A percentile compares a stretch with the other conserved stretches of the same genome.
Conservation (phyloP, 2,888 invertebrate genomes). For the Chymomyza amoena region DNA sequence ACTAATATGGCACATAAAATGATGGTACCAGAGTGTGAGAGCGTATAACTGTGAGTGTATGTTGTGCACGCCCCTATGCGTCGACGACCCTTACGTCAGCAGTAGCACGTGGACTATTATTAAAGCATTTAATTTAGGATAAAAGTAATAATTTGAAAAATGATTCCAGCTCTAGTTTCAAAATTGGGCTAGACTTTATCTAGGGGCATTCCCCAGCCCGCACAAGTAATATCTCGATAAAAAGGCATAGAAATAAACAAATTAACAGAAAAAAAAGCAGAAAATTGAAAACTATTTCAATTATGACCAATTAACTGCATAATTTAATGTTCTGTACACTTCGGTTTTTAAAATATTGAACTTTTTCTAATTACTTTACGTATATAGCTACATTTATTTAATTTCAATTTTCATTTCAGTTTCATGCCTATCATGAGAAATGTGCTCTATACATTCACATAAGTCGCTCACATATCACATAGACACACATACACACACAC, state of each 20-base stretch:
- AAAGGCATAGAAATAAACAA: not conserved
- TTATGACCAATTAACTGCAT: constrained; percentile 37
- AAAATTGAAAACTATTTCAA: not conserved
- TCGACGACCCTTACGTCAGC: constrained; percentile 73
- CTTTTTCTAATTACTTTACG: not conserved
- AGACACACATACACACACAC: constrained; percentile 21
- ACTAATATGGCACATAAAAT: not conserved
- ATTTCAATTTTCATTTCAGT: constrained; percentile 62
- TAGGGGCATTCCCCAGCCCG: not conserved
- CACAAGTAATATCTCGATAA: not conserved
- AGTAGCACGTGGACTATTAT: constrained; percentile 76
- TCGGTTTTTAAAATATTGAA: not conserved
- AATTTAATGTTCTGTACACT: constrained; percentile 18
- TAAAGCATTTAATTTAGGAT: constrained; percentile 68
- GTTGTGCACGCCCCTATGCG: constrained; percentile 75
- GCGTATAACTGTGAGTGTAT: constrained; percentile 23
- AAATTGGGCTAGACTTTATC: not conserved
- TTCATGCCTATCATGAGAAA: constrained; percentile 54
- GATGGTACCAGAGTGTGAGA: constrained; percentile 15
- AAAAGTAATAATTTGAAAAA: constrained; percentile 52
- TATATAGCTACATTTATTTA: constrained; percentile 48
- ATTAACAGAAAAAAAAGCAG: not conserved
- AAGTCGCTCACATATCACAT: constrained; percentile 2
- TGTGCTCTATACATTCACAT: constrained; percentile 31
- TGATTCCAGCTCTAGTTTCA: not conserved